Conservation (phyloP, 2,113 vertebrate genomes). For the Fregata magnificens region DNA sequence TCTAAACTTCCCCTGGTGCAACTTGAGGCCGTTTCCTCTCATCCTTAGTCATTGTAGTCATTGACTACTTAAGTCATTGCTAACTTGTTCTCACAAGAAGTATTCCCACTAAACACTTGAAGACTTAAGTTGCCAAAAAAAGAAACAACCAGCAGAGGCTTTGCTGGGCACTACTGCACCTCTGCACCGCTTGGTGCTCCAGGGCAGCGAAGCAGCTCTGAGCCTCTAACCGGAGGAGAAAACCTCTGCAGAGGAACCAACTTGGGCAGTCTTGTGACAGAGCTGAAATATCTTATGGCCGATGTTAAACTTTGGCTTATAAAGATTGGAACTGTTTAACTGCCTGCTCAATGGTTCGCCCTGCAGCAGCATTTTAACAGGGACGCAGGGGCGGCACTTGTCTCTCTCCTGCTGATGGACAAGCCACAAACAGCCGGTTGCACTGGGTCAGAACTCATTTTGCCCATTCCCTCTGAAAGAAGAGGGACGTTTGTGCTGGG, state of each 20-base stretch:
- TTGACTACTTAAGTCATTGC: background rate
- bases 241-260: background rate
- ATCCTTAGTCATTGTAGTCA: background rate
- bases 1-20: background rate
- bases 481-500: constrained; percentile 34
- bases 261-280: constrained; percentile 5
- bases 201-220: background rate
- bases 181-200: background rate
- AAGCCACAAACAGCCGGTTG: background rate
- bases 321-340: background rate
- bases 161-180: background rate
- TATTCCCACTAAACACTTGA: background rate
- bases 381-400: constrained; percentile 18
- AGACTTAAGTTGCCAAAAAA: background rate
- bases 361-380: background rate
- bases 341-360: background rate
- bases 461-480: background rate
- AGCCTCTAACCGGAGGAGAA: background rate
- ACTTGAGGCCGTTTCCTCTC: background rate
- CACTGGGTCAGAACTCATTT: background rate
- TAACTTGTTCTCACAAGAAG: background rate
- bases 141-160: background rate
- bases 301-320: background rate
- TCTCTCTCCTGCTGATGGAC: background rate
- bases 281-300: background rate